These are phyloP conservation scores for Hipparchia sbordonii DNA, from an alignment of 2,888 invertebrate genomes.

Conservation along the genomic window DNA sequence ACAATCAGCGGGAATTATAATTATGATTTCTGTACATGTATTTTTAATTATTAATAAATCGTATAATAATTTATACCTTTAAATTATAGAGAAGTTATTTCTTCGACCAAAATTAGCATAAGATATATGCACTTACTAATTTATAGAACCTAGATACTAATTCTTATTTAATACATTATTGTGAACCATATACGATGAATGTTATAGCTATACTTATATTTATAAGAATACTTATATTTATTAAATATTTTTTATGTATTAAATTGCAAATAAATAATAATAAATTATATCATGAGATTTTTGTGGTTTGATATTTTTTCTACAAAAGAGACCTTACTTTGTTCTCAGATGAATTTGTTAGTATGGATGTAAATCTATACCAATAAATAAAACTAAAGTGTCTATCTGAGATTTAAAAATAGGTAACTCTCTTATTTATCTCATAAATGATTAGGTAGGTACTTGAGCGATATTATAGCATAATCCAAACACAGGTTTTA, in stretches of 20 bases:
- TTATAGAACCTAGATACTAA: background rate
- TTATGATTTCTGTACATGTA: conserved; percentile 13
- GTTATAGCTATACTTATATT: background rate
- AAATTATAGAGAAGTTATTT: background rate
- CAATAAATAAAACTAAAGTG: too few relatives aligned
- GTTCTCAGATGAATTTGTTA: too few relatives aligned
- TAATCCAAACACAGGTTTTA: too few relatives aligned
- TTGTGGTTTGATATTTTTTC: background rate
- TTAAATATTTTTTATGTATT: background rate
- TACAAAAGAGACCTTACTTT: background rate
- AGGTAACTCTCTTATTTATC: too few relatives aligned
- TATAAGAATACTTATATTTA: background rate
- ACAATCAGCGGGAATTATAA: conserved; percentile 57
- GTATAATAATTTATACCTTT: background rate
- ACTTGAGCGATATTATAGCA: too few relatives aligned
- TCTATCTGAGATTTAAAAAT: too few relatives aligned
- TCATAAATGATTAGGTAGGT: too few relatives aligned
- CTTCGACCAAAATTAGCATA: background rate
- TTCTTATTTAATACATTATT: background rate
- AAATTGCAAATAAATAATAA: conserved; percentile 11
- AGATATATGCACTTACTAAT: conserved; percentile 1
- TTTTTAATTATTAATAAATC: background rate
- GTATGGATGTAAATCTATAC: too few relatives aligned
- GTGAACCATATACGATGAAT: background rate
- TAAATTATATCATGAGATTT: background rate